Conservation (phyloP, 2,797 vertebrate genomes). For the Tadarida brasiliensis region DNA sequence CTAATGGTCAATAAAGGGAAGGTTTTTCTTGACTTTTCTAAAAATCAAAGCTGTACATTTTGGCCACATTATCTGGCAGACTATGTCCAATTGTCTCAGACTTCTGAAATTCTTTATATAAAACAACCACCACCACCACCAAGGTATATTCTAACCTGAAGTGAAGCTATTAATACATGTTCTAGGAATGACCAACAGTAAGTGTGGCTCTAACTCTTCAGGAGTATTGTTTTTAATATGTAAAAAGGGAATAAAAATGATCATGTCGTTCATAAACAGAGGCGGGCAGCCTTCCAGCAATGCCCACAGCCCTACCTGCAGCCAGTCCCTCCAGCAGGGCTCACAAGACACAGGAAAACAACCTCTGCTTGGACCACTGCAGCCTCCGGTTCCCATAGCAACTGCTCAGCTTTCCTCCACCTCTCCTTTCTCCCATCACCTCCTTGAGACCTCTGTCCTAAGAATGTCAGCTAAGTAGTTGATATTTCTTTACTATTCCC, state of each 20-base stretch:
- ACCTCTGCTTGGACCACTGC: background rate
- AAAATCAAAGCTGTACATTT: background rate
- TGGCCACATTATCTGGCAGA: background rate
- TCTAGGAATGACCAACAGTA: background rate
- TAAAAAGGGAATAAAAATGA: background rate
- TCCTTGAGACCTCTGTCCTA: background rate
- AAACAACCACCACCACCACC: background rate
- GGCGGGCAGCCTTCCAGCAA: background rate
- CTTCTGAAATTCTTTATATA: background rate
- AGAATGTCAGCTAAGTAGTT: background rate
- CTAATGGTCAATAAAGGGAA: background rate
- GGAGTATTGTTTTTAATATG: background rate
- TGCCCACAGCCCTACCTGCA: too few relatives aligned
- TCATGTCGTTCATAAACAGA: background rate
- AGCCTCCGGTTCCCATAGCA: background rate
- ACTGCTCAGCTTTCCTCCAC: background rate
- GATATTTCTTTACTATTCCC: background rate
- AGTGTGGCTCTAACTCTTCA: background rate
- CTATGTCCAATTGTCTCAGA: background rate
- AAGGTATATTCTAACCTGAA: background rate
- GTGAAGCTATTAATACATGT: accelerated
- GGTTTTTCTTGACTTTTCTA: background rate
- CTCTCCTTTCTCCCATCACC: background rate
- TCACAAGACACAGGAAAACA: background rate
- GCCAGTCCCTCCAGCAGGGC: background rate